A percentile compares a stretch with the other conserved stretches of the same genome.
These are phyloP conservation scores for Brachionus plicatilis DNA, from an alignment of 1,140 invertebrate genomes.

Conservation along the genomic window DNA sequence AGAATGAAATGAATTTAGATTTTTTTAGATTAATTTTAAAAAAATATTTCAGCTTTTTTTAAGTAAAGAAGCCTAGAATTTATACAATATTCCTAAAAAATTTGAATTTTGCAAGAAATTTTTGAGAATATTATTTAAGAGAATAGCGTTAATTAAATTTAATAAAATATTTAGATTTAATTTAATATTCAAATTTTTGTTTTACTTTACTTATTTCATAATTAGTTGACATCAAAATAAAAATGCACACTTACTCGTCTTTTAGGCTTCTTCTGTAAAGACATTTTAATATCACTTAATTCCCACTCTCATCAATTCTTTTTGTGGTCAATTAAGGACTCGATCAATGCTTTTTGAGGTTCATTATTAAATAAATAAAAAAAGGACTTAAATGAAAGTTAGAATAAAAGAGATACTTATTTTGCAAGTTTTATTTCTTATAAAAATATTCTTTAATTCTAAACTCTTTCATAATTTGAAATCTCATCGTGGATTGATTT, in stretches of 20 bases:
- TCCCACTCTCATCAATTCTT: background rate
- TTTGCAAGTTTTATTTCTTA: background rate
- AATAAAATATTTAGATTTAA: background rate
- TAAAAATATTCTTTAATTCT: background rate
- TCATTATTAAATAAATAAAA: background rate
- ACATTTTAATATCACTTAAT: background rate
- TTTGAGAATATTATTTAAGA: too few relatives aligned
- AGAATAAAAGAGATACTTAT: background rate
- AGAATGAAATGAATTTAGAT: too few relatives aligned
- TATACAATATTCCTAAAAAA: too few relatives aligned
- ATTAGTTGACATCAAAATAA: background rate
- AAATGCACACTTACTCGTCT: background rate
- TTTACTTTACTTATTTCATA: background rate
- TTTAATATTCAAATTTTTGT: background rate
- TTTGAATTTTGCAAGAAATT: too few relatives aligned
- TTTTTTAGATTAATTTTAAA: too few relatives aligned
- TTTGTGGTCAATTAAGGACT: background rate
- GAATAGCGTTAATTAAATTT: background rate
- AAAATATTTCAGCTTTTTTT: too few relatives aligned
- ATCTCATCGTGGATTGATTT: constrained; percentile 20
- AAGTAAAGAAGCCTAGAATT: too few relatives aligned
- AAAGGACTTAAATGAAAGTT: background rate
- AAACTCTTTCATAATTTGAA: background rate
- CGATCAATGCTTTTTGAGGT: background rate
- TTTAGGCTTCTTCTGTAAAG: background rate